Base-by-base conservation (phyloP, 1,140 invertebrate genomes). In the Neodiprion virginianus region DNA sequence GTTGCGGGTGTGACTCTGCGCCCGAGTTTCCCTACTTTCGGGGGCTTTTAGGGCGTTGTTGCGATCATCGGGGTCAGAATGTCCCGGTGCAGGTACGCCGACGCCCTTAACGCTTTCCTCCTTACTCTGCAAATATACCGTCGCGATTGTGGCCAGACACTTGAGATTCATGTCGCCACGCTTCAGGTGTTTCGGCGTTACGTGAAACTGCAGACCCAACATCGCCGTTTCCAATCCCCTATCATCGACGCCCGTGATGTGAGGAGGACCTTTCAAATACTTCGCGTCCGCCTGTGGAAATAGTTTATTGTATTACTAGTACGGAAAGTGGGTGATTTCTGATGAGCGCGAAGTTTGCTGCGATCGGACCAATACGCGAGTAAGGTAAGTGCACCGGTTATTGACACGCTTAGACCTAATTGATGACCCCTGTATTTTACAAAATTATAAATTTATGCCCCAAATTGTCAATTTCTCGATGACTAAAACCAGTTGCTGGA, bases 81-180 rank as follows among this genome's bases (percentile, higher is more conserved):
- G 5, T 61, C 53, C 53, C 5, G 28, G 28, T 14, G 53, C 11
- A 61, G 53, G 11, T 17, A 12, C 53, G n/a, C 53, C 53, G 53
- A 61, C 53, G 11, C 53, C 53, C n/a, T 17, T 61, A 7, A 95
- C 93, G 81, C 94, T 95, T 81, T 95, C 94, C 83, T 96, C 95
- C 79, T 95, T 95, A 82, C 93, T 95, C 75, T 93, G 90, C 90
- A 92, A 94, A 86, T 96, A 96, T 1, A 96, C 91, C 1, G 94
- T 94, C 3, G 93, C 94, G 83, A 96, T 95, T 48, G 94, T 96
- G 8, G 95, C 95, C 80, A 95, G 90, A 88, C 96, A 97, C 90
- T 96, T 96, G 67, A 96, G 90, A 85, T 96, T 96, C 87, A 96
- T 92, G 81, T 96, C 94, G 78, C 95, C 94, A 72, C 92, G 91